Conservation (phyloP, 2,888 invertebrate genomes). For the Lycia hirtaria region DNA sequence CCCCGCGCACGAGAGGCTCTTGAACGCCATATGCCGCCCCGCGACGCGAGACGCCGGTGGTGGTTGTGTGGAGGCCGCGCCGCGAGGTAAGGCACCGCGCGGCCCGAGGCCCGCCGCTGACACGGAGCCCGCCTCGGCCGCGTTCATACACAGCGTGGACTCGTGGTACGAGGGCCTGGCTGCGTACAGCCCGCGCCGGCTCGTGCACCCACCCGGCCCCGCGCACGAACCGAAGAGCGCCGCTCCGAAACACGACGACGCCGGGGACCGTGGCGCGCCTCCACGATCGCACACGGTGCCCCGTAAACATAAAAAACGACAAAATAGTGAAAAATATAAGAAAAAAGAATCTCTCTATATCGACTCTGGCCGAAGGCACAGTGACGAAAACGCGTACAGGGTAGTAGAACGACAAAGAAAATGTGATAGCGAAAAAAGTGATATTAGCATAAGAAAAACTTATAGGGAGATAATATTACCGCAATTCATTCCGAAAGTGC, state of each 20-base stretch:
- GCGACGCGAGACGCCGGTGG: slow-evolving; percentile 41
- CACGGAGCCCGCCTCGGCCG: slow-evolving; percentile 17
- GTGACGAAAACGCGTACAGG: slow-evolving; percentile 33
- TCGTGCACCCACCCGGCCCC: not conserved
- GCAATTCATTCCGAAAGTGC: slow-evolving; percentile 48
- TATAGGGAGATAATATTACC: slow-evolving; percentile 55
- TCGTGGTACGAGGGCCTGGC: slow-evolving; percentile 57
- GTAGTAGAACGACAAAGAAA: slow-evolving; percentile 33
- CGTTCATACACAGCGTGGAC: slow-evolving; percentile 46
- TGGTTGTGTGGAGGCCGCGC: slow-evolving; percentile 38
- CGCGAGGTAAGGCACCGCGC: slow-evolving; percentile 46
- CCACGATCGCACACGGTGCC: not conserved
- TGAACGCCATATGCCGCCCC: slow-evolving; percentile 49
- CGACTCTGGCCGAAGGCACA: slow-evolving; percentile 13
- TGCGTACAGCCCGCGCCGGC: slow-evolving; percentile 35
- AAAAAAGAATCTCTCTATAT: slow-evolving; percentile 19
- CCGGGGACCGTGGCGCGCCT: not conserved
- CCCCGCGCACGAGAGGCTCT: slow-evolving; percentile 44
- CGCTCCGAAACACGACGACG: not conserved
- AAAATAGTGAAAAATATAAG: slow-evolving; percentile 10
- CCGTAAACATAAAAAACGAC: slow-evolving; percentile 2
- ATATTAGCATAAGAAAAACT: slow-evolving; percentile 55
- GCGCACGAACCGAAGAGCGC: not conserved
- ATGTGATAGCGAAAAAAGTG: slow-evolving; percentile 47
- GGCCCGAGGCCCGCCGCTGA: slow-evolving; percentile 42